Evolutionary conservation across 2,113 vertebrate species (phyloP), one percentile per base, ranked within the genome.

Genomic region (Psilopsiagon aurifrons): DNA sequence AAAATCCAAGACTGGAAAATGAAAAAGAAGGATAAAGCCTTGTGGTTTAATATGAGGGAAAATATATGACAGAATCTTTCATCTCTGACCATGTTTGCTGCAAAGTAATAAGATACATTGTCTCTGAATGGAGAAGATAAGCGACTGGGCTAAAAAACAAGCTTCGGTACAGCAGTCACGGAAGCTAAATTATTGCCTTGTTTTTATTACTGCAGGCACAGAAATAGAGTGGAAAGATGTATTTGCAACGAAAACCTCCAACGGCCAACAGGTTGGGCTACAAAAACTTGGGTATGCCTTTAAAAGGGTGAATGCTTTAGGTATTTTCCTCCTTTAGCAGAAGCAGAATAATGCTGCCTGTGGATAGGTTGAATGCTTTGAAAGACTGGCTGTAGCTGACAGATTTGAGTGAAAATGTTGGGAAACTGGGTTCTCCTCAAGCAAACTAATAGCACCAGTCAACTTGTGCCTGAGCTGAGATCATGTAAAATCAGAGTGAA

Each of bases 31-130:
- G 88, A 93, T 95, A 95, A 97, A 97, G 95, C 82, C 85, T 91
- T 95, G 86, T 93, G 94, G 94, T 96, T 97, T 97, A 97, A 97
- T 97, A 91, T 71, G 49, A 87, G 90, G 52, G 94, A 82, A 94
- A 98, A 97, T 95, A 96, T 54, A 92, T 79, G 96, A 97, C 96
- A 96, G 97, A 97, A 97, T 97, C 92, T 97, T 96, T 97, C 96
- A 97, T 97, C 96, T 98, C 94, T 97, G 96, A 92, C 96, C 96
- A 54, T 73, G 95, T 95, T 97, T 97, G 93, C 94, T 97, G 96
- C 94, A 96, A 95, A 97, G 92, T 94, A 96, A 97, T 97, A 96
- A 96, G 93, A 95, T 93, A 89, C 44, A 60, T 81, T 96, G 95
- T 87, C 91, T 97, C 97, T 97, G 95, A 98, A 91, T 74, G 93